Percentiles rank a stretch among this genome's conserved stretches.
These are phyloP conservation scores for Dendrocincla fuliginosa DNA, from an alignment of 2,797 vertebrate species.

Conservation along the genomic window DNA sequence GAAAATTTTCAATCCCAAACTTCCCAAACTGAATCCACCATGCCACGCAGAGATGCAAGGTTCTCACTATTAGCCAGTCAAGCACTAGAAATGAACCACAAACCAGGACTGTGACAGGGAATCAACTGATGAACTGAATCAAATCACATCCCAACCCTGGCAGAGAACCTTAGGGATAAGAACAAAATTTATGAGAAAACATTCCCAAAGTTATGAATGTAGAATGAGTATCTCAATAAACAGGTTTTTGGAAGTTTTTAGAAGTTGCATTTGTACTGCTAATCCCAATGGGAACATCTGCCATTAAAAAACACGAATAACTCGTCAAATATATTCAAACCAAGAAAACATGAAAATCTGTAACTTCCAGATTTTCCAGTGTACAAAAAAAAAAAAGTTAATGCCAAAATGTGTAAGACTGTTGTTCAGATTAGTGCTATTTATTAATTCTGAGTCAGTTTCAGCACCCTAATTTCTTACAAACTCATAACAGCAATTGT, in stretches of 20 bases:
- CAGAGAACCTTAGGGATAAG: neutral
- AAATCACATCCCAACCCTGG: neutral
- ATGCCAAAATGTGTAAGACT: neutral
- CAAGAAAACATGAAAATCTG: neutral
- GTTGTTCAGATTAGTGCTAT: neutral
- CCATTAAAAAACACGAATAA: neutral
- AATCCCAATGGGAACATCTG: neutral
- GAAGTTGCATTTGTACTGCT: neutral
- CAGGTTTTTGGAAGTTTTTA: too few species aligned
- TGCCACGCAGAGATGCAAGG: rapidly evolving
- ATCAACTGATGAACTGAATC: neutral
- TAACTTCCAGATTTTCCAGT: neutral
- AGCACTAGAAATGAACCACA: neutral
- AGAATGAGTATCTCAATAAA: neutral
- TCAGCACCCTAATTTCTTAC: slow-evolving; percentile 42
- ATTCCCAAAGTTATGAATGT: neutral
- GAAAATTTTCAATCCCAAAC: neutral
- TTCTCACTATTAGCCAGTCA: neutral
- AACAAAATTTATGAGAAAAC: neutral
- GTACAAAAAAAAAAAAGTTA: neutral
- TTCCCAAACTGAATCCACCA: neutral
- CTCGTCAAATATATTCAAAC: neutral
- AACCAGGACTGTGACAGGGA: neutral
- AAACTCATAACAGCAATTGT: neutral
- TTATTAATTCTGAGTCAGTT: slow-evolving; percentile 31